Conservation (phyloP, 2,113 vertebrate genomes). For the Gymnocephalus cernua region DNA sequence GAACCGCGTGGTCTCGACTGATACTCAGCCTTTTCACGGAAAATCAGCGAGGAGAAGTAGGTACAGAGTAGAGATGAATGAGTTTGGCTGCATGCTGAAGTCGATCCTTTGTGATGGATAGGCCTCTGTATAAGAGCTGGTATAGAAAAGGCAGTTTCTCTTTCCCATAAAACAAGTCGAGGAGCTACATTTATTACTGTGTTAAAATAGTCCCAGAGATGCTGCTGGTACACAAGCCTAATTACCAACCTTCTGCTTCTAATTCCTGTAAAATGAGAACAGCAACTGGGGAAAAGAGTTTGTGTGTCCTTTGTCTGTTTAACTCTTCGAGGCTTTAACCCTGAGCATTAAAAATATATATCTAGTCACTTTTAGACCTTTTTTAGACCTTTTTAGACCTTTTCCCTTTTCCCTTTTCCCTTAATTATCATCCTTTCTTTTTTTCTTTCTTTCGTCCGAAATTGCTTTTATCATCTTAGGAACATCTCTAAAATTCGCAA, state of each 20-base stretch:
- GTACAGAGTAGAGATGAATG: slow-evolving; percentile 9
- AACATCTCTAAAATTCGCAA: too few relatives aligned
- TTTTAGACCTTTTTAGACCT: too few relatives aligned
- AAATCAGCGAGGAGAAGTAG: slow-evolving; percentile 18
- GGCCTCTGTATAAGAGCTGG: background rate
- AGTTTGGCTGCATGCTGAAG: slow-evolving; percentile 3
- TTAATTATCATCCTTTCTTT: too few relatives aligned
- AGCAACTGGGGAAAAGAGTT: slow-evolving; percentile 33
- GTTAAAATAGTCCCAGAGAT: slow-evolving; percentile 65
- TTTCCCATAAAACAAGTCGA: slow-evolving; percentile 36
- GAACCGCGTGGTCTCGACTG: slow-evolving; percentile 33
- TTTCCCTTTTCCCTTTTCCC: too few relatives aligned
- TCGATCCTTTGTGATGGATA: slow-evolving; percentile 19
- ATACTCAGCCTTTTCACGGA: slow-evolving; percentile 22
- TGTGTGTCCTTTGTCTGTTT: slow-evolving; percentile 37
- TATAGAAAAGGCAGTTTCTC: slow-evolving; percentile 16
- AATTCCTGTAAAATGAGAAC: slow-evolving; percentile 71
- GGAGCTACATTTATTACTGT: slow-evolving; percentile 48
- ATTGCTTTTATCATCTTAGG: too few relatives aligned
- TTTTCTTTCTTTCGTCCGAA: too few relatives aligned
- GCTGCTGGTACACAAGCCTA: slow-evolving; percentile 54
- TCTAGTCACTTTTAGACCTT: slow-evolving; percentile 5
- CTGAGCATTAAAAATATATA: background rate
- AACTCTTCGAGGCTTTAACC: slow-evolving; percentile 11
- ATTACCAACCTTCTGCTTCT: slow-evolving; percentile 69